Base-by-base conservation (phyloP, 2,888 invertebrate genomes). In the Trichopoda pennipes region DNA sequence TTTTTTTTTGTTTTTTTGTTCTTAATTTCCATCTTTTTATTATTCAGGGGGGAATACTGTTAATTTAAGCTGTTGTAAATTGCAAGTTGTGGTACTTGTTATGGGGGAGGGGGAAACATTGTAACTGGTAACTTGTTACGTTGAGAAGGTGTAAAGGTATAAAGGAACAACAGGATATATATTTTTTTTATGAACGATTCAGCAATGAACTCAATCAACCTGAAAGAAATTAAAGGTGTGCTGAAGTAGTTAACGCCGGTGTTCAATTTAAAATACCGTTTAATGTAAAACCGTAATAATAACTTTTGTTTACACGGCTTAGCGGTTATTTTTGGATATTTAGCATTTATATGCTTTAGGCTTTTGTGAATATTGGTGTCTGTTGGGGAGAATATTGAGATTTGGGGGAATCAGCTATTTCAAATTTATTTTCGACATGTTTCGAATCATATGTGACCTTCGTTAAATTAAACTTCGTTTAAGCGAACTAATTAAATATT, bases 221-320 rank as follows among this genome's bases (percentile, higher is more conserved):
- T 74, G 28, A 74, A 80, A 73, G 79, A 42, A 72, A 55, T 68
- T 68, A 72, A 75, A 75, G 66, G 75, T 75, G 75, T 75, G 19
- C 66, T 58, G 38, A 38, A 66, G 38, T 42, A 75, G 66, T 75
- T 66, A 75, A 51, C 66, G 58, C 66, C 66, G 66, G 38, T 66
- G 58, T 60, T 75, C 75, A 51, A 42, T 60, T 75, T 60, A 60
- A 75, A 75, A 68, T 53, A 68, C 75, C 75, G 75, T 75, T 75
- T 75, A 75, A 66, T 68, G 75, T 60, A 51, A 75, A 60, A 68
- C 66, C 58, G 51, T 75, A 75, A 75, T 75, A 58, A 75, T 66
- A 42, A 68, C 16, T 49, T 56, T 74, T 74, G 56, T 74, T n/a
- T 32, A 19, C 44, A 53, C 35, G 21, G 56, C 64, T 74, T 74